Evolutionary conservation across 2,797 vertebrate genomes (phyloP).

Genomic region (Aratinga solstitialis): DNA sequence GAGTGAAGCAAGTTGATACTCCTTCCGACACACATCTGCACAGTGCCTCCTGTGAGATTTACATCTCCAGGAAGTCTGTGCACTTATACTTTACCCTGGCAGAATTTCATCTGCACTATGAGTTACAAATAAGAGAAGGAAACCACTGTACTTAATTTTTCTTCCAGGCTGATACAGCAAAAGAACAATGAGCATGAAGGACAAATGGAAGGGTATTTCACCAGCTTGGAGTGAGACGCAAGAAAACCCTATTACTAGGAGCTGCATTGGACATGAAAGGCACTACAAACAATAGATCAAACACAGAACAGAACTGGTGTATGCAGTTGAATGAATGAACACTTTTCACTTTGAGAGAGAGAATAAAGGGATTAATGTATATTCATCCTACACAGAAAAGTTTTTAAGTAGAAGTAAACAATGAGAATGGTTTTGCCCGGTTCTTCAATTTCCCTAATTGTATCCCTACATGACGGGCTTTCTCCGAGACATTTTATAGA

Average conservation of each 20-base stretch:
- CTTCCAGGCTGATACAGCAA: background rate
- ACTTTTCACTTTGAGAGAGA: background rate
- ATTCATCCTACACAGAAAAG: background rate
- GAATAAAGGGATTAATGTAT: background rate
- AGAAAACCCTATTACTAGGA: background rate
- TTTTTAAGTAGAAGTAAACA: background rate
- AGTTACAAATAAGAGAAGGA: background rate
- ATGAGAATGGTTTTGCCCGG: rapidly evolving
- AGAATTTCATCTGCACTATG: background rate
- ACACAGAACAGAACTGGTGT: background rate
- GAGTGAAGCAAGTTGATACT: background rate
- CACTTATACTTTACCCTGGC: background rate
- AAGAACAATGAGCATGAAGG: background rate
- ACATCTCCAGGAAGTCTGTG: background rate
- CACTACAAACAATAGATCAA: background rate
- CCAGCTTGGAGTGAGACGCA: background rate
- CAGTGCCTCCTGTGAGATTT: background rate
- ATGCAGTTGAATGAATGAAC: background rate
- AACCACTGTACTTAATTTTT: background rate
- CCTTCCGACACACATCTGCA: background rate
- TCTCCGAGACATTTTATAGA: background rate
- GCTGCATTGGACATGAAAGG: background rate
- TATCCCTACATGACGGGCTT: rapidly evolving
- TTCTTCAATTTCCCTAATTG: background rate
- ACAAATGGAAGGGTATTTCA: background rate